A percentile compares a stretch with the other conserved stretches of the same genome.
Evolutionary conservation across 2,888 invertebrate genomes (phyloP).

Genomic region (Uloborus plumipes): DNA sequence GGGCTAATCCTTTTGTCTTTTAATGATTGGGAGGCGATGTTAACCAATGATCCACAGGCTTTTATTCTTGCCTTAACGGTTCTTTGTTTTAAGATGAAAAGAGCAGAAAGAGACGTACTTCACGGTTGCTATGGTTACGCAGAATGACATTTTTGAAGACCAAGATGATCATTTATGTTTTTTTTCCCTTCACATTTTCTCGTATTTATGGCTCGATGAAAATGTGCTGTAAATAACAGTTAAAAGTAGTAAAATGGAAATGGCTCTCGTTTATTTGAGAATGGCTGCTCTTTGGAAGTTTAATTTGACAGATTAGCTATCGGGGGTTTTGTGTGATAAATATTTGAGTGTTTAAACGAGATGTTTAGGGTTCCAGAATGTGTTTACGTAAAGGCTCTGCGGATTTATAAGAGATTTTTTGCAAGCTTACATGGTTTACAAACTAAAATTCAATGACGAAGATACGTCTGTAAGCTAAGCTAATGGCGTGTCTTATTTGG

Average conservation of each 20-base stretch:
- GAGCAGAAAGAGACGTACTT: conserved; percentile 7
- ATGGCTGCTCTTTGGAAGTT: not conserved
- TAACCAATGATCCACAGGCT: conserved; percentile 43
- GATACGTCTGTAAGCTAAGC: too few relatives aligned
- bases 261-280: not conserved
- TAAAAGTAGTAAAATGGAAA: conserved; percentile 24
- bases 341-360: too few relatives aligned
- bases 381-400: too few relatives aligned
- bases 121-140: conserved; percentile 16
- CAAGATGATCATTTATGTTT: conserved; percentile 9
- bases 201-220: too few relatives aligned
- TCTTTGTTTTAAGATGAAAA: conserved; percentile 42
- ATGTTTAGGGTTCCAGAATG: too few relatives aligned
- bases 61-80: conserved; percentile 36
- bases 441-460: too few relatives aligned
- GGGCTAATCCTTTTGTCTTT: conserved; percentile 45
- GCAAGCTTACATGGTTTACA: too few relatives aligned
- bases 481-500: too few relatives aligned
- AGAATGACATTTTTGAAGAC: conserved; percentile 32
- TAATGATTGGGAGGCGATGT: conserved; percentile 50
- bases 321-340: too few relatives aligned
- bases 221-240: conserved; percentile 18
- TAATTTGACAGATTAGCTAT: not conserved
- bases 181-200: too few relatives aligned
- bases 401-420: too few relatives aligned